Conservation (phyloP, 2,113 vertebrate species). For the Stegastes partitus region DNA sequence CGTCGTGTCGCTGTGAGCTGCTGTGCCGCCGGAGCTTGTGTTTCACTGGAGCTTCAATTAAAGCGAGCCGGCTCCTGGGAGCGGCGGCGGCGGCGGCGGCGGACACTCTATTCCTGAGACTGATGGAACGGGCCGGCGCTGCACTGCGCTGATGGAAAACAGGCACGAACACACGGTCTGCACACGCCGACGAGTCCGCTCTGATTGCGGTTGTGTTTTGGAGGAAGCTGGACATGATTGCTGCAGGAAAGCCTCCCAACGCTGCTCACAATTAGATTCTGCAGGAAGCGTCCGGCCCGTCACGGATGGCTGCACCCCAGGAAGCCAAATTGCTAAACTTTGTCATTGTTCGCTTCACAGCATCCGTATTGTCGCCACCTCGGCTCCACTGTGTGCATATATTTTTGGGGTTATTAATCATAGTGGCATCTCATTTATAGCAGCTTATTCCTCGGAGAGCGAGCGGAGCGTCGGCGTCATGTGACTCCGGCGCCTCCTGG, state of each 20-base stretch:
- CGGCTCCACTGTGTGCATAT: conserved; percentile 42
- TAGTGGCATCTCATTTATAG: conserved; percentile 69
- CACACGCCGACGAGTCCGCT: conserved; percentile 8
- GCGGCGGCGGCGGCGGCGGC: conserved; percentile 48
- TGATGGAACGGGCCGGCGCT: conserved; percentile 61
- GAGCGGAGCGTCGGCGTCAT: conserved; percentile 43
- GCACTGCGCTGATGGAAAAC: conserved; percentile 52
- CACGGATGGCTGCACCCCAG: conserved; percentile 34
- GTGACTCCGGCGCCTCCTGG: conserved; percentile 43
- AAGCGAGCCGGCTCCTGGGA: conserved; percentile 64
- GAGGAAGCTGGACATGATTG: conserved; percentile 24
- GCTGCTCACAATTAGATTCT: conserved; percentile 44
- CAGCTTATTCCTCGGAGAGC: conserved; percentile 38
- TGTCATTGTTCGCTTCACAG: conserved; percentile 44
- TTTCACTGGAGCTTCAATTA: conserved; percentile 72
- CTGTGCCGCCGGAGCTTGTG: conserved; percentile 51
- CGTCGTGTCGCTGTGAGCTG: conserved; percentile 34
- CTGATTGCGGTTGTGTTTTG: conserved; percentile 26
- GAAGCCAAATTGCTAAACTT: conserved; percentile 53
- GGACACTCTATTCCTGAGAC: conserved; percentile 55
- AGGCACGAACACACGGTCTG: background rate
- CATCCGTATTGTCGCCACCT: conserved; percentile 51
- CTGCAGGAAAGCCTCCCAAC: conserved; percentile 24
- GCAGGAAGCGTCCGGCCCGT: conserved; percentile 17
- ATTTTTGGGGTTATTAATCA: conserved; percentile 73